Evolutionary conservation across 2,797 vertebrate species (phyloP).

Genomic region (Molossus alvarezi): DNA sequence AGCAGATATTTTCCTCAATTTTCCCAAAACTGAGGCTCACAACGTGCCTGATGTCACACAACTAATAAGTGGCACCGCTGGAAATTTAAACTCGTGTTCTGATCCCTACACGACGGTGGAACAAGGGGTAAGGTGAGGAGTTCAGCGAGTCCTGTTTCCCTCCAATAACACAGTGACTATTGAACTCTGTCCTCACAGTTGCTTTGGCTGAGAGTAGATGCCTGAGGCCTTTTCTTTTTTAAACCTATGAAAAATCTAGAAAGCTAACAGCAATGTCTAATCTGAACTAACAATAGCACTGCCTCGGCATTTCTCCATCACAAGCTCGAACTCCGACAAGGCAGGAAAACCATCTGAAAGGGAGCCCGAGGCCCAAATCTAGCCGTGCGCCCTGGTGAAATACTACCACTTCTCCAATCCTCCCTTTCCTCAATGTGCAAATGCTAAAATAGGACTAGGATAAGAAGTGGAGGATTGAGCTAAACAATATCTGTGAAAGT

Average conservation of each 20-base stretch:
- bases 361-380: background rate
- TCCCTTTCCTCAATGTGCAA: background rate
- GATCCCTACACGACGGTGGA: no score
- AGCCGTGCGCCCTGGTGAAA: background rate
- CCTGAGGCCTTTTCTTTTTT: background rate
- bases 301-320: background rate
- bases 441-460: constrained; percentile 2
- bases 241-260: background rate
- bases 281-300: background rate
- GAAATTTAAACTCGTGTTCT: background rate
- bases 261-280: background rate
- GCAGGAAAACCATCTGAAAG: background rate
- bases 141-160: background rate
- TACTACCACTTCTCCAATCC: background rate
- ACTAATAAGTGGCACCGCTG: background rate
- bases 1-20: background rate
- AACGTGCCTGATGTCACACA: background rate
- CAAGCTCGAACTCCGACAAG: background rate
- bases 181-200: background rate
- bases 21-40: background rate
- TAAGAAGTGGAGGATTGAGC: background rate
- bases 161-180: background rate
- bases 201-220: background rate
- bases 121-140: background rate
- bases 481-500: background rate